A percentile compares a stretch with the other conserved stretches of the same genome.
These are phyloP conservation scores for Falcaria lacertinaria DNA, from an alignment of 2,888 invertebrate species.

Conservation along the genomic window DNA sequence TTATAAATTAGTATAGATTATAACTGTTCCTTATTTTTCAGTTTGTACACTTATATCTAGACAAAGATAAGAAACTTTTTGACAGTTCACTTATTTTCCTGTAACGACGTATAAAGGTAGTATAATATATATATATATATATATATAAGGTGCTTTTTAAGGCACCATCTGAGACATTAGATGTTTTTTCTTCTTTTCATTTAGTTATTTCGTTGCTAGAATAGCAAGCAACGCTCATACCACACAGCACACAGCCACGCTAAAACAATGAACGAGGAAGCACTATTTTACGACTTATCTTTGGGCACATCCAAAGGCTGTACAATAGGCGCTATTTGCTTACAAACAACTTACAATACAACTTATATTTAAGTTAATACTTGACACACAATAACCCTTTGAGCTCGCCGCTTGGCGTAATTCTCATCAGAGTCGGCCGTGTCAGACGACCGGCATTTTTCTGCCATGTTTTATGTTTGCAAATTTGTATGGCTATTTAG, in stretches of 20 bases:
- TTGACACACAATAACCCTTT: conserved; percentile 47
- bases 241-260: neutral
- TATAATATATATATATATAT: too few relatives aligned
- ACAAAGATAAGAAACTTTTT: too few relatives aligned
- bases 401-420: conserved; percentile 35
- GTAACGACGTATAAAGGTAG: too few relatives aligned
- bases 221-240: too few relatives aligned
- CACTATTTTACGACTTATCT: neutral
- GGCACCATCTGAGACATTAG: too few relatives aligned
- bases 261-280: conserved; percentile 1
- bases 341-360: neutral
- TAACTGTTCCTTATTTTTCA: too few relatives aligned
- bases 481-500: neutral
- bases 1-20: too few relatives aligned
- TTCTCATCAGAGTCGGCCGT: conserved; percentile 16
- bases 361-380: conserved; percentile 18
- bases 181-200: too few relatives aligned
- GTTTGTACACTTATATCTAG: too few relatives aligned
- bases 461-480: neutral
- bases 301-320: neutral
- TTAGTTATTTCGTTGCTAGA: too few relatives aligned
- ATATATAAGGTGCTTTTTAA: too few relatives aligned
- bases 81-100: too few relatives aligned
- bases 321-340: conserved; percentile 4
- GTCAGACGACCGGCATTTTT: conserved; percentile 15